These are phyloP conservation scores for Arothron firmamentum DNA, from an alignment of 2,113 vertebrate species.

Conservation along the genomic window DNA sequence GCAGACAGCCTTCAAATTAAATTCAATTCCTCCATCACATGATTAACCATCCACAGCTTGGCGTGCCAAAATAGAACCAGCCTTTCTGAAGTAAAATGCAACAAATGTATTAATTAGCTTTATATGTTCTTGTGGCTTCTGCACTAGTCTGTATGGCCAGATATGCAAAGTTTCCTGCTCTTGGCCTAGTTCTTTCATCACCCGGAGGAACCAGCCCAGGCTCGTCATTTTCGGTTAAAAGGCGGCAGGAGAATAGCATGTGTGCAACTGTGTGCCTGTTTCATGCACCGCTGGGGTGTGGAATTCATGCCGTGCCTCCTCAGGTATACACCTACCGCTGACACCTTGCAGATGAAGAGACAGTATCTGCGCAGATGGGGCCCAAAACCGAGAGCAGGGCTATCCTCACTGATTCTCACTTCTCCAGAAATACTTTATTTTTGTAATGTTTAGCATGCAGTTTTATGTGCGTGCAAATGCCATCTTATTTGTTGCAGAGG, in stretches of 20 bases:
- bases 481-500: too few species aligned
- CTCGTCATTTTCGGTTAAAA: slow-evolving; percentile 49
- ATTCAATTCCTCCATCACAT: slow-evolving; percentile 59
- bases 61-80: slow-evolving; percentile 46
- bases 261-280: slow-evolving; percentile 56
- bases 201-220: slow-evolving; percentile 33
- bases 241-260: slow-evolving; percentile 55
- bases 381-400: too few species aligned
- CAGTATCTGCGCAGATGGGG: background rate
- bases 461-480: slow-evolving; percentile 14
- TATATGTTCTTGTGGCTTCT: slow-evolving; percentile 8
- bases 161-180: too few species aligned
- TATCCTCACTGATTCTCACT: background rate
- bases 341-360: slow-evolving; percentile 48
- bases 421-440: background rate
- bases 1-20: slow-evolving; percentile 47
- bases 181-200: background rate
- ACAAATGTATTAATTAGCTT: slow-evolving; percentile 14
- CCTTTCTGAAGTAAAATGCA: slow-evolving; percentile 31
- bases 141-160: slow-evolving; percentile 1
- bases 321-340: slow-evolving; percentile 60
- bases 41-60: slow-evolving; percentile 49
- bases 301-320: slow-evolving; percentile 55
- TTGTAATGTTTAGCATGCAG: background rate
- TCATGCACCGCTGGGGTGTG: slow-evolving; percentile 54